Evolutionary conservation across 30 jellyfish, hydroid and myxozoan species (phyloP), one percentile per base, ranked within the genome.

Genomic region (Rhopilema esculentum): DNA sequence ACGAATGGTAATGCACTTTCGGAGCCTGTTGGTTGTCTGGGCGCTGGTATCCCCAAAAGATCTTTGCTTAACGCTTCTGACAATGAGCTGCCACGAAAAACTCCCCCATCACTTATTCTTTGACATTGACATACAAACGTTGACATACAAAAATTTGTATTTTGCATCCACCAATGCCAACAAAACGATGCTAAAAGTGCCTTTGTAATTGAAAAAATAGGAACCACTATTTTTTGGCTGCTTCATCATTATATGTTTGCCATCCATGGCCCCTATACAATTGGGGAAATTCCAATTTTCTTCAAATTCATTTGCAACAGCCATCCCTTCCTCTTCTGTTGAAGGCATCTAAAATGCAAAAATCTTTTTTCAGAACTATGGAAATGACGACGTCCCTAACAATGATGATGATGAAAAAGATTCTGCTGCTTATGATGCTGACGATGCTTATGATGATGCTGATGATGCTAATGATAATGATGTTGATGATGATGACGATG

Each of bases 201-300:
- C 87, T 49, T 87, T 87, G 24, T 78, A 87, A 49, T 87, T 77
- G 25, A 61, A 87, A 52, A 70, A 86, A 27, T 52, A 53, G 25
- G 91, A 77, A 16, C 95, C 92, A 40, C 70, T 19, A 27, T 87
- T 77, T 29, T 0, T 32, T 0, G 92, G 96, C 8, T 63, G 67
- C 49, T 78, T 27, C 63, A 87, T 28, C 17, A 15, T 27, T 1
- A 87, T 49, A 52, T 87, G 91, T 52, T 87, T 87, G 26, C 92
- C 88, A 77, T 87, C 92, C 79, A 87, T 16, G 23, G 93, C 91
- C 24, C 93, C 92, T 0, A 87, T 7, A 61, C 93, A 87, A 79
- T 87, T 77, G 6, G 96, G 92, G 49, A 77, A 77, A 24, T 87
- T 49, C 91, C 80, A 87, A 4, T 22, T 20, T 63, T 87, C 62